Conservation (phyloP, 2,113 vertebrate species). For the Seriola aureovittata region DNA sequence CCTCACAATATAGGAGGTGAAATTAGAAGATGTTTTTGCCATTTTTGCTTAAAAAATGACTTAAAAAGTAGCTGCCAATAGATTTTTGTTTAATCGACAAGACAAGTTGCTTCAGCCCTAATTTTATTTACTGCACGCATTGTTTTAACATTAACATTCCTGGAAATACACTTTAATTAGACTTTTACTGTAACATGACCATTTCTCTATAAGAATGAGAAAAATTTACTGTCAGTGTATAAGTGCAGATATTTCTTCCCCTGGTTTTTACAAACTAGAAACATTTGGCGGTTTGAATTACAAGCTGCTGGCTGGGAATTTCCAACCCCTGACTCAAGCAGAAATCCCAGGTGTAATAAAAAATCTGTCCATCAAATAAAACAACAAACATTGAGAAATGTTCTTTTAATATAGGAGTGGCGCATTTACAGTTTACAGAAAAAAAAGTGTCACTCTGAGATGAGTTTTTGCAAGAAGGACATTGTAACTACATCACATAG, state of each 20-base stretch:
- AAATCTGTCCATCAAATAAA: constrained; percentile 6
- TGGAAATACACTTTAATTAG: not conserved
- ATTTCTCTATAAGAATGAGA: not conserved
- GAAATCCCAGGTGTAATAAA: constrained; percentile 21
- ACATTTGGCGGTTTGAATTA: not conserved
- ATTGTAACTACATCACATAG: not conserved
- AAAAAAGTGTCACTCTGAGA: not conserved
- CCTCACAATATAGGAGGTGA: not conserved
- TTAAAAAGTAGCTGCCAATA: too few species aligned
- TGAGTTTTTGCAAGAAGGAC: not conserved
- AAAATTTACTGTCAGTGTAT: not conserved
- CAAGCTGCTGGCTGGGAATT: not conserved
- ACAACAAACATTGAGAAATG: not conserved
- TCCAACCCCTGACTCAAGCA: constrained; percentile 13
- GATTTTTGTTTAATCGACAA: too few species aligned
- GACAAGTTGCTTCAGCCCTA: too few species aligned
- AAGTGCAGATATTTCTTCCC: not conserved
- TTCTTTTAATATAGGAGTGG: not conserved
- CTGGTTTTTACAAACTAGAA: not conserved
- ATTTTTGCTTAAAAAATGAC: too few species aligned
- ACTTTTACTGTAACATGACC: not conserved
- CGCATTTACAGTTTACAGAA: not conserved
- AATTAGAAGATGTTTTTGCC: not conserved
- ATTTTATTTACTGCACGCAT: too few species aligned
- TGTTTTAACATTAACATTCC: not conserved